A percentile compares a stretch with the other conserved stretches of the same genome.
phyloP scores from a whole-genome alignment of 2,113 vertebrate species.

The Nipponia nippon region DNA sequence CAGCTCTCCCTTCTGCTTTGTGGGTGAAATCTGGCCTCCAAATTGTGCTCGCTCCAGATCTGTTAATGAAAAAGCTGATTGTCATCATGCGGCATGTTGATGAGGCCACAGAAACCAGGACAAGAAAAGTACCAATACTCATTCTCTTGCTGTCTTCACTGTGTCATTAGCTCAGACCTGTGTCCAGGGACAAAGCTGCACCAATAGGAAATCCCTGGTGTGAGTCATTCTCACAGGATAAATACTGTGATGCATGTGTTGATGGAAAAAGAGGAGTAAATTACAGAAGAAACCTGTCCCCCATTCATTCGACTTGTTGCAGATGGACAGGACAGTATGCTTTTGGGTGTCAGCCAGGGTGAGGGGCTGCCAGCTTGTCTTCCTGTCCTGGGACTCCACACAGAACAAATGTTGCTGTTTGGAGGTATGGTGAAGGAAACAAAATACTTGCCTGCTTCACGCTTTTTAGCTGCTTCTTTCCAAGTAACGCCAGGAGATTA shows the following conservation, averaged over 20 bases:
- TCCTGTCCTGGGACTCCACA: neutral
- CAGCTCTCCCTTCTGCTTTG: neutral
- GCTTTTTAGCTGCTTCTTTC: neutral
- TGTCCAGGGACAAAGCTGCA: neutral
- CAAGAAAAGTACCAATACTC: neutral
- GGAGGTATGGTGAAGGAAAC: neutral
- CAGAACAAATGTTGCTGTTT: neutral
- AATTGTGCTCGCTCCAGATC: neutral
- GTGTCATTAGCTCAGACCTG: neutral
- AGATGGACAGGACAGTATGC: fast-evolving
- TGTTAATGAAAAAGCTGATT: neutral
- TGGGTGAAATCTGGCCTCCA: neutral
- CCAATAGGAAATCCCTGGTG: neutral
- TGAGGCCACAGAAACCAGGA: neutral
- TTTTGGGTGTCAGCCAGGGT: neutral
- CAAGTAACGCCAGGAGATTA: neutral
- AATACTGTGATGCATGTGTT: neutral
- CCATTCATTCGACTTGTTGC: fast-evolving
- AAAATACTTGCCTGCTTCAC: neutral
- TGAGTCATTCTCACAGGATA: neutral
- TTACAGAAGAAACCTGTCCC: neutral
- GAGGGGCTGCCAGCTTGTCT: neutral
- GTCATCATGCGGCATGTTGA: neutral
- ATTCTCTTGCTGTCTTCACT: neutral
- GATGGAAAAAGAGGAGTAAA: neutral